A percentile compares a stretch with the other conserved stretches of the same genome.
Evolutionary conservation across 2,113 vertebrate species (phyloP).

Genomic region (Notarius lentiginosus): DNA sequence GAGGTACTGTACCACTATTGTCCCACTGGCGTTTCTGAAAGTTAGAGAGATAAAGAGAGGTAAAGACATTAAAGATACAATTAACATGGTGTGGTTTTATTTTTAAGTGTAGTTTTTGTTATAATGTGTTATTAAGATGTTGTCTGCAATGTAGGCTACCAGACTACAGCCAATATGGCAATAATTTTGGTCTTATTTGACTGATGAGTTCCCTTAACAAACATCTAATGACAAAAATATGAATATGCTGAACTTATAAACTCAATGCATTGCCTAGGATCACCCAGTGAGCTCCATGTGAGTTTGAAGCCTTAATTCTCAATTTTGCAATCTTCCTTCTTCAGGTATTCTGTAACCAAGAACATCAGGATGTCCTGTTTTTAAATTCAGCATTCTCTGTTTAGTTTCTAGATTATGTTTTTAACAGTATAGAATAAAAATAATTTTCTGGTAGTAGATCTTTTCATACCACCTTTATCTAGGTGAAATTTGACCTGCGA

Average conservation of each 20-base stretch:
- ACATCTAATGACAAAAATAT: neutral
- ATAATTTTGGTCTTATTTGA: no score
- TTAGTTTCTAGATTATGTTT: no score
- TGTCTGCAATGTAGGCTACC: neutral
- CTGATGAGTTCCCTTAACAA: neutral
- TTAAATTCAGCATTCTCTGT: no score
- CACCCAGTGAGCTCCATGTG: neutral
- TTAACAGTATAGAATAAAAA: no score
- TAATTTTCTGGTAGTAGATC: no score
- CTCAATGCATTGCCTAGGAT: neutral
- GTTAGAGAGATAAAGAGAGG: neutral
- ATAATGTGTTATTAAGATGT: neutral
- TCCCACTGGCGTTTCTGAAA: neutral
- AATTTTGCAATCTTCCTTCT: neutral
- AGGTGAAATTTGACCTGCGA: no score
- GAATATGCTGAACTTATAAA: neutral
- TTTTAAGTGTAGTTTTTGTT: neutral
- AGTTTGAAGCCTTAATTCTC: neutral
- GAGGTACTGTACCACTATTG: conserved; percentile 66
- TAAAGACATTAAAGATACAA: neutral
- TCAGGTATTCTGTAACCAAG: neutral
- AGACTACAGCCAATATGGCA: neutral
- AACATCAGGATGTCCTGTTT: neutral
- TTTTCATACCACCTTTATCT: no score
- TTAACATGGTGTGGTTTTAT: neutral